Evolutionary conservation across 2,797 vertebrate species (phyloP).

Genomic region (Petrocephalus schoutedeni): DNA sequence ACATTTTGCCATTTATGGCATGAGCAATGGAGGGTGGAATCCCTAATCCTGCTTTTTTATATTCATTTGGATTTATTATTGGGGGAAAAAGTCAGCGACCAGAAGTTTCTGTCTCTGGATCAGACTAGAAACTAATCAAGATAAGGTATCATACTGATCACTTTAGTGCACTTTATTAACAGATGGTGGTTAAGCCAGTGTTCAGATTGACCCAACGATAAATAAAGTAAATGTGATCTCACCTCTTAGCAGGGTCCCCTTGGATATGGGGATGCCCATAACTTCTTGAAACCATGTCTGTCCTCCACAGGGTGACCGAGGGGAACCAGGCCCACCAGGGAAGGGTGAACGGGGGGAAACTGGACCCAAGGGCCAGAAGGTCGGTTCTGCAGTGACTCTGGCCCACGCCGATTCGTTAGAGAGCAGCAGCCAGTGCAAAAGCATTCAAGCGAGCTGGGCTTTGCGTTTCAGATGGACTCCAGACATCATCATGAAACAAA

Average conservation of each 20-base stretch:
- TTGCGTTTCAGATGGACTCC: background rate
- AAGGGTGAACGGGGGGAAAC: conserved; percentile 83
- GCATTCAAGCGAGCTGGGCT: background rate
- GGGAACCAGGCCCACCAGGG: conserved; percentile 79
- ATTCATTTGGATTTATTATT: background rate
- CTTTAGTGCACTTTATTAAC: background rate
- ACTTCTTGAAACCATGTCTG: background rate
- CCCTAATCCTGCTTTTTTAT: background rate
- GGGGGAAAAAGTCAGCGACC: background rate
- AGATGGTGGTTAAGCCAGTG: background rate
- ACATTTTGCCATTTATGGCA: background rate
- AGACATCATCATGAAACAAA: background rate
- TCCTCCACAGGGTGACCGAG: conserved; percentile 79
- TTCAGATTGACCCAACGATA: background rate
- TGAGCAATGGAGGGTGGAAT: background rate
- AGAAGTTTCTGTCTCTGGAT: background rate
- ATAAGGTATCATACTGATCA: conserved; percentile 18
- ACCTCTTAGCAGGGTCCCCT: background rate
- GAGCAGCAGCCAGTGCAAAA: background rate
- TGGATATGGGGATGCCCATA: background rate
- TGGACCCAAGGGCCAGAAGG: conserved; percentile 81
- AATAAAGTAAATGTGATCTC: background rate
- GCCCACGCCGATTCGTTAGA: background rate
- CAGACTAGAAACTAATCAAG: background rate
- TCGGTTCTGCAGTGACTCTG: conserved; percentile 56